Evolutionary conservation across 2,113 vertebrate genomes (phyloP), one percentile per base, ranked within the genome.

Genomic region (Pelmatolapia mariae): DNA sequence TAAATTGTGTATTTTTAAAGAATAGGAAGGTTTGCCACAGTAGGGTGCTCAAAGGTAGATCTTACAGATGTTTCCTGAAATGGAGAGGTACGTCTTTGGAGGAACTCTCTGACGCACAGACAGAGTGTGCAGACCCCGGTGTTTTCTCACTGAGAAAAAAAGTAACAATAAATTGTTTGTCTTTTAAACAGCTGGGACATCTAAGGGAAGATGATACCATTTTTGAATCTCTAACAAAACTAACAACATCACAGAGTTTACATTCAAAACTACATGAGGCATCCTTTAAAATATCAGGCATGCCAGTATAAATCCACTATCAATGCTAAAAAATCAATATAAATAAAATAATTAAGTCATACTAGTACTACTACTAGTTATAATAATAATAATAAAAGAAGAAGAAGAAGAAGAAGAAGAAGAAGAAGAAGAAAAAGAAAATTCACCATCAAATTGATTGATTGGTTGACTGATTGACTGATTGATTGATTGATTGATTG

Each of bases 21-120:
- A 29, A 29, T 15, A 59, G 56, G 0, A 0, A 57, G 22, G 3
- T 2, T 56, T 56, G 54, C 54, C 5, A 8, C 4, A 26, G 54
- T 26, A 26, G 24, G 24, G 7, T 26, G 0, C 24, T 15, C 2
- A 57, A 15, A 57, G 54, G 2, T 5, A 57, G 11, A 15, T 57
- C 24, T 59, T 16, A 59, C 56, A 59, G 26, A 59, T 59, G 24
- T 31, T 59, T 59, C 8, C 0, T 57, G 45, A 47, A 47, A 47
- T 47, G 45, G 3, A 66, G 61, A 1, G 61, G 61, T 38, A 66
- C 9, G 0, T 66, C 61, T 66, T 66, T 66, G 29, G 10, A 66
- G 1, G 33, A 66, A n/a, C 61, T 66, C 61, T 38, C 10, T 4
- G 29, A 63, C 0, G 16, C 5, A 63, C 9, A 33, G 1, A 33